phyloP scores from a whole-genome alignment of 2,113 vertebrate species.

The Lagopus leucura region DNA sequence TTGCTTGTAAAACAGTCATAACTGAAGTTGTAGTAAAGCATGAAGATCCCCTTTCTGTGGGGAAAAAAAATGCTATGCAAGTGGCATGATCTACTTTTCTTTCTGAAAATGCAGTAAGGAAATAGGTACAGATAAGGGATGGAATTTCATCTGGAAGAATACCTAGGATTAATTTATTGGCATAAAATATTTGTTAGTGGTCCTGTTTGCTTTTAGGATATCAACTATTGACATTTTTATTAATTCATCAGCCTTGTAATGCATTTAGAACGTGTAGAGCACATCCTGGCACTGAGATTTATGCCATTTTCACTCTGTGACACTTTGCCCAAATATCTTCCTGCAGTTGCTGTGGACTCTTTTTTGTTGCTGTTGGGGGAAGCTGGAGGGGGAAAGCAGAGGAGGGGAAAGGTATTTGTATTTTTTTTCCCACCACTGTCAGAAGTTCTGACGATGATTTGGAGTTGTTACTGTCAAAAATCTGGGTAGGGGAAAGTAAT shows the following conservation, averaged over 20 bases:
- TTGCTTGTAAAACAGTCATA: not conserved
- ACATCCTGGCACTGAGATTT: not conserved
- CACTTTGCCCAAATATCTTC: not conserved
- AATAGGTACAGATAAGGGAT: not conserved
- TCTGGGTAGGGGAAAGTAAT: not conserved
- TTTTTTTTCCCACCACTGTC: not conserved
- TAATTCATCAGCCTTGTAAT: conserved; percentile 28
- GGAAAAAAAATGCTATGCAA: not conserved
- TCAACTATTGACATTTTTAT: conserved; percentile 20
- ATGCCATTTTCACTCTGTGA: not conserved
- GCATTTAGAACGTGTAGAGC: not conserved
- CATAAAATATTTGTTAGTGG: not conserved
- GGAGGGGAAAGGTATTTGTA: too few species aligned
- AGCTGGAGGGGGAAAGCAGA: too few species aligned
- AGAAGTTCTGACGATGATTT: not conserved
- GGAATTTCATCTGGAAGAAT: not conserved
- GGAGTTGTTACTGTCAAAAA: not conserved
- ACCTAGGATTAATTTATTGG: not conserved
- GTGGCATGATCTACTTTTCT: not conserved
- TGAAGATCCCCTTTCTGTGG: not conserved
- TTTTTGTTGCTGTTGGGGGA: too few species aligned
- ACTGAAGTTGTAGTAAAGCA: not conserved
- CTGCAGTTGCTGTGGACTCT: not conserved
- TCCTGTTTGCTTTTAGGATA: not conserved
- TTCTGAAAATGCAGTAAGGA: not conserved